Evolutionary conservation across 2,888 invertebrate genomes (phyloP).

Genomic region (Selenia dentaria): DNA sequence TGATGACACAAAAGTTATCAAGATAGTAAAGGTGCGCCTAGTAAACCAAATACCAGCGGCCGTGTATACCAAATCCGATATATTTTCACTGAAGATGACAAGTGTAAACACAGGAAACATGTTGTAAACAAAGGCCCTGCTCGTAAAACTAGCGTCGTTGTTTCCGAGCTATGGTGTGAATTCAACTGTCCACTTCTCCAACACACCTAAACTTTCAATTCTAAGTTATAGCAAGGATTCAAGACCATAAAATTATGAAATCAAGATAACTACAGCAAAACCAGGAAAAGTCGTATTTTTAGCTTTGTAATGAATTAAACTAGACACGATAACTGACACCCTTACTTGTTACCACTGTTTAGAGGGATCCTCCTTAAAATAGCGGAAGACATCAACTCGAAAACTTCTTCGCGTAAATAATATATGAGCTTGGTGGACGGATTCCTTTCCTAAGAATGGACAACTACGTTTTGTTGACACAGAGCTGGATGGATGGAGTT

Average conservation of each 20-base stretch:
- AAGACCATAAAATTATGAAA: slow-evolving; percentile 53
- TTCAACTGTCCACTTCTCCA: slow-evolving; percentile 43
- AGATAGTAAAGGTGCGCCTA: slow-evolving; percentile 14
- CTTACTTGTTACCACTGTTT: slow-evolving; percentile 57
- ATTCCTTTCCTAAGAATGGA: too few species aligned
- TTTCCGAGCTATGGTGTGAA: slow-evolving; percentile 34
- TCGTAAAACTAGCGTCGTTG: slow-evolving; percentile 54
- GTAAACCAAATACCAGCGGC: slow-evolving; percentile 26
- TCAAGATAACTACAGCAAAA: slow-evolving; percentile 59
- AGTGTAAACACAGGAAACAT: slow-evolving; percentile 73
- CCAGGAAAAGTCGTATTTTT: slow-evolving; percentile 65
- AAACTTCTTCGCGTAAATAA: slow-evolving; percentile 78
- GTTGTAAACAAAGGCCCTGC: slow-evolving; percentile 73
- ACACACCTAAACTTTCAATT: slow-evolving; percentile 41
- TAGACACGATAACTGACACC: slow-evolving; percentile 47
- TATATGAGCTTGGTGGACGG: slow-evolving; percentile 59
- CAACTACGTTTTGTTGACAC: too few species aligned
- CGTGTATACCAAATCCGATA: slow-evolving; percentile 40
- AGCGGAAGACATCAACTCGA: slow-evolving; percentile 55
- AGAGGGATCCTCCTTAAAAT: slow-evolving; percentile 44
- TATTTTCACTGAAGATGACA: slow-evolving; percentile 62
- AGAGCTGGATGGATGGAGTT: too few species aligned
- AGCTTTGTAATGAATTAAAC: slow-evolving; percentile 67
- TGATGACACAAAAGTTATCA: slow-evolving; percentile 12
- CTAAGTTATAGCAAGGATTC: slow-evolving; percentile 43